A percentile compares a stretch with the other conserved stretches of the same genome.
Conservation (phyloP, 92 coral and sea anemone genomes). For the Porites cylindrica region DNA sequence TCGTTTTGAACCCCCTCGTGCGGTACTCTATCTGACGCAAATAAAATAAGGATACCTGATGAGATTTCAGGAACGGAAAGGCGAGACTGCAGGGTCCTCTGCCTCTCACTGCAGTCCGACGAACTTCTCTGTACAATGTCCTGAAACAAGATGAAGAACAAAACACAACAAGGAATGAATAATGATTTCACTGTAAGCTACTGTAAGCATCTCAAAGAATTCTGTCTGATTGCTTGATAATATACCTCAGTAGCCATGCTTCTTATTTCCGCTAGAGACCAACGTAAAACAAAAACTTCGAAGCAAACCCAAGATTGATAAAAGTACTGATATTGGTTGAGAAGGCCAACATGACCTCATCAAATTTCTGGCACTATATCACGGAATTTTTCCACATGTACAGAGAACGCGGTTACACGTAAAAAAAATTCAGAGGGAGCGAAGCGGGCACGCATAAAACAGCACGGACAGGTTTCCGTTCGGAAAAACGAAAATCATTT, state of each 20-base stretch:
- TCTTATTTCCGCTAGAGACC: constrained; percentile 18
- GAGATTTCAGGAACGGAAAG: constrained; percentile 87
- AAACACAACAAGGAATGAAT: neutral
- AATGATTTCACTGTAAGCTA: neutral
- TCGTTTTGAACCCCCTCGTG: neutral
- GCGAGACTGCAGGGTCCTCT: constrained; percentile 71
- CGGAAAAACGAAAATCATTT: constrained; percentile 7
- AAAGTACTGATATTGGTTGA: constrained; percentile 20
- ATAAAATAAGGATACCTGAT: constrained; percentile 39
- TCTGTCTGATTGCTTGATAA: neutral
- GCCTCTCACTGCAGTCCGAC: constrained; percentile 87
- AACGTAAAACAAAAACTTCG: constrained; percentile 16
- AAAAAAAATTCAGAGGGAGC: neutral
- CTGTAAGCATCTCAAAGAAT: neutral
- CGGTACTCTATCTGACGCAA: neutral
- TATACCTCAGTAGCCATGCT: constrained; percentile 40
- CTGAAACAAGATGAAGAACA: constrained; percentile 28
- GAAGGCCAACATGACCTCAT: constrained; percentile 30
- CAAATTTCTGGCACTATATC: constrained; percentile 26
- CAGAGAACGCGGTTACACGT: constrained; percentile 9
- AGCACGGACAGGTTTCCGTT: constrained; percentile 4
- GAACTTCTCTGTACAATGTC: constrained; percentile 87
- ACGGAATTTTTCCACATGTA: constrained; percentile 35
- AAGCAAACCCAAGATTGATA: constrained; percentile 5
- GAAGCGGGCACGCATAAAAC: constrained; percentile 10